Evolutionary conservation across 2,888 invertebrate species (phyloP).

Genomic region (Melanophora roralis): DNA sequence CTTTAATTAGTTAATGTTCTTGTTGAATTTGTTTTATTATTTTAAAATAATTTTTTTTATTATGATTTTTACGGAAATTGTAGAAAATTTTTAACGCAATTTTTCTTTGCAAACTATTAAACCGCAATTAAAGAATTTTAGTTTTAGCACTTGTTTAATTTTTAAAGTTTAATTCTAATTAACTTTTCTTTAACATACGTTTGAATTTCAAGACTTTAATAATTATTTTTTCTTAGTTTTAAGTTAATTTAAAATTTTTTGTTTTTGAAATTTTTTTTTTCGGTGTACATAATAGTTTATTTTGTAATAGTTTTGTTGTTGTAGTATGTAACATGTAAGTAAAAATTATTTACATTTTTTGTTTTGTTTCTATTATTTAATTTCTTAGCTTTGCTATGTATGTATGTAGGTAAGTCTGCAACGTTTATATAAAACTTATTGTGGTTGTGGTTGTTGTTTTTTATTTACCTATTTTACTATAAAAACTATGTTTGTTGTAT

Average conservation of each 20-base stretch:
- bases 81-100: too few species aligned
- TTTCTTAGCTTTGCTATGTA: constrained; percentile 46
- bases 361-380: constrained; percentile 32
- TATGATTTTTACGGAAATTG: too few species aligned
- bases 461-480: background rate
- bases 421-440: constrained; percentile 42
- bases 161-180: background rate
- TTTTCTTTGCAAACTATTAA: too few species aligned
- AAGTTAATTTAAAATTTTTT: too few species aligned
- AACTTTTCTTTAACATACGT: background rate
- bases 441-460: background rate
- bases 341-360: background rate
- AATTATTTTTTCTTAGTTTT: too few species aligned
- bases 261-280: constrained; percentile 1
- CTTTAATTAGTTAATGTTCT: too few species aligned
- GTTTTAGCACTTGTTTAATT: background rate
- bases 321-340: background rate
- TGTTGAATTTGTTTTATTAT: too few species aligned
- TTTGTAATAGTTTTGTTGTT: background rate
- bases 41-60: too few species aligned
- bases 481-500: constrained; percentile 16
- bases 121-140: too few species aligned
- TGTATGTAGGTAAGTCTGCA: too few species aligned
- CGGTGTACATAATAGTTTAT: background rate
- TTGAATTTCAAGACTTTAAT: too few species aligned